phyloP scores from a whole-genome alignment of 2,113 vertebrate genomes.

The Poeciliopsis retropinna region DNA sequence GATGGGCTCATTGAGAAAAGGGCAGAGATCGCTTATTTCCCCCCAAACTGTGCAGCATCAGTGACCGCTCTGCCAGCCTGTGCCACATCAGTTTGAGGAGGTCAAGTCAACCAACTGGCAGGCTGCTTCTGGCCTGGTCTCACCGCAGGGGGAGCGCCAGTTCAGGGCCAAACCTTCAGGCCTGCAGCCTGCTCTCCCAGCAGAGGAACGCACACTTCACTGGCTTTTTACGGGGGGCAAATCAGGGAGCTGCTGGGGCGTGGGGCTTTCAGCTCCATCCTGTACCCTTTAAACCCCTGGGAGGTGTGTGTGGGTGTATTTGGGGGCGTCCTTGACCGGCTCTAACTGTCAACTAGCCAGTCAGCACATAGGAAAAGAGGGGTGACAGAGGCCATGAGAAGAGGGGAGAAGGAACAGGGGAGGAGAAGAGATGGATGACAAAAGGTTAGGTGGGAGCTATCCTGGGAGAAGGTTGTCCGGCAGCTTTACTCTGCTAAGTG shows the following conservation, averaged over 20 bases:
- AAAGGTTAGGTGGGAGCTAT: slow-evolving; percentile 67
- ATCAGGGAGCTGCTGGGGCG: slow-evolving; percentile 74
- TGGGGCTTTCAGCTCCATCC: slow-evolving; percentile 58
- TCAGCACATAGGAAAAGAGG: slow-evolving; percentile 44
- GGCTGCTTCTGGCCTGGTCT: slow-evolving; percentile 72
- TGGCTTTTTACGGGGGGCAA: slow-evolving; percentile 63
- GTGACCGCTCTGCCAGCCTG: slow-evolving; percentile 67
- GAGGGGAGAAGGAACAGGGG: slow-evolving; percentile 17
- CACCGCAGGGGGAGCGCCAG: slow-evolving; percentile 44
- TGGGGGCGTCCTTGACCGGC: slow-evolving; percentile 46
- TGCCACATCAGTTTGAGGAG: slow-evolving; percentile 77
- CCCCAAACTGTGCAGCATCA: slow-evolving; percentile 51
- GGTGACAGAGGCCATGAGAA: slow-evolving; percentile 55
- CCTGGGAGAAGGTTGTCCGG: slow-evolving; percentile 71
- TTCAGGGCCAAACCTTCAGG: slow-evolving; percentile 55
- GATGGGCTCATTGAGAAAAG: slow-evolving; percentile 30
- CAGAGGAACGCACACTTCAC: slow-evolving; percentile 63
- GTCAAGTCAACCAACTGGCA: slow-evolving; percentile 65
- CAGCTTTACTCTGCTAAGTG: slow-evolving; percentile 41
- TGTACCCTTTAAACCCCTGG: slow-evolving; percentile 56
- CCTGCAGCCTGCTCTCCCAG: slow-evolving; percentile 52
- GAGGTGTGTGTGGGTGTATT: slow-evolving; percentile 41
- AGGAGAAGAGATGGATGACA: slow-evolving; percentile 62
- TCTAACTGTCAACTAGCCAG: slow-evolving; percentile 73
- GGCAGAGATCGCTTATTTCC: slow-evolving; percentile 40